Base-by-base conservation (phyloP, 2,888 invertebrate genomes). In the Physocephala rufipes region DNA sequence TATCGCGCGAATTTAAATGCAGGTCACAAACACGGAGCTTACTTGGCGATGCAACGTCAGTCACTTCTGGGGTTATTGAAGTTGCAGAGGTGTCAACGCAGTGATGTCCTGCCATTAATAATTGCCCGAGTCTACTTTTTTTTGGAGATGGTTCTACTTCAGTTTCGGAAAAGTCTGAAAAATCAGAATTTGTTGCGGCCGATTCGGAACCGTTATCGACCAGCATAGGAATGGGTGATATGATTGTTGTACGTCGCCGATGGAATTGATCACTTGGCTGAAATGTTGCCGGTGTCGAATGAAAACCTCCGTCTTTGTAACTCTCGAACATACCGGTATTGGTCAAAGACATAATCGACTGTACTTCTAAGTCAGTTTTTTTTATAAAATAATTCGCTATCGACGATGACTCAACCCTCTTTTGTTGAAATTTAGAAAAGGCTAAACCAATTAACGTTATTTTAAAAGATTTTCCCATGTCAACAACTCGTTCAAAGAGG, bases 361-460 rank as follows among this genome's bases (percentile, higher is more conserved):
- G 93, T 66, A 93, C 93, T 79, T 93, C 92, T 71, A 93, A 89
- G 82, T 93, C 91, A 0, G 83, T 81, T 73, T 86, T 86, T 84
- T 92, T 93, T 83, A 91, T 90, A 66, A 94, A 87, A 81, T 92
- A 93, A 73, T 91, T 92, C 7, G 92, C 90, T 78, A 94, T 91
- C 16, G 92, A 92, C 78, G 91, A 89, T 75, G 90, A 89, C 1
- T 92, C 91, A 2, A 89, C 89, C 82, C 90, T 90, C 72, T 90
- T 88, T 65, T 85, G 93, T 78, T 91, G 91, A 81, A 94, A 94
- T 84, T 94, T 94, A 1, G 93, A 92, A 82, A 94, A 94, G 24
- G 93, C 92, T 79, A 94, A 87, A n/a, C 94, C 94, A 72, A 94
- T 87, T 68, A 94, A 86, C 0, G 93, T 94, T 78, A 94, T 90